Evolutionary conservation across 1,140 invertebrate species (phyloP), one percentile per base, ranked within the genome.

Genomic region (Diploscapter pachys): DNA sequence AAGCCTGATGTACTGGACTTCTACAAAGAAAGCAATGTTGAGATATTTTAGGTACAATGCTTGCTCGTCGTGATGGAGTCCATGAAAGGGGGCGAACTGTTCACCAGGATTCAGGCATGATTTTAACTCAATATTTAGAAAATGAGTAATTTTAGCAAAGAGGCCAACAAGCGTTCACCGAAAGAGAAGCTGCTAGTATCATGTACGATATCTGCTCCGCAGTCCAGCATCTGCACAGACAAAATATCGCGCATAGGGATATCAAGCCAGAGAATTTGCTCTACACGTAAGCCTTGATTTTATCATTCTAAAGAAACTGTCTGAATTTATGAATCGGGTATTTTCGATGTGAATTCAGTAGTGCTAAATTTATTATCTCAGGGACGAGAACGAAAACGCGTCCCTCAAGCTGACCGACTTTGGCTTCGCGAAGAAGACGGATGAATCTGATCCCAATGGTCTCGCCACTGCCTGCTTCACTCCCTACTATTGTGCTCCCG

Each of bases 1-100:
- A 31, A 31, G 31, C 31, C 31, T 31, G 31, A 31, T 31, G 31
- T 31, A 31, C 31, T 31, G 31, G 31, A 31, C 31, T 31, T 31
- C 31, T 31, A 31, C 31, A 31, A 31, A 31, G 31, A 31, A 31
- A 31, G 31, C 31, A 31, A 31, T 31, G 31, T 31, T 31, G 31
- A 31, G 31, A 31, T 31, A 31, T 3, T 31, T 31, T 31, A 31
- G 31, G 91, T 92, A 76, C 91, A 92, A 83, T 98, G 95, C 88
- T 88, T 99, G 4, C 89, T 98, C 5, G 92, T 99, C 57, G 91
- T 99, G 5, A 98, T 99, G 96, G 96, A 98, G 89, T 96, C 92
- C 84, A 98, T 98, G 95, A 92, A 94, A 85, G 95, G 95, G 63
- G 95, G 95, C 2, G 95, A 98, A 86, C 88, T 98, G 55, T 98